Conservation (phyloP, 2,113 vertebrate genomes). For the Antechinus stuartii region DNA sequence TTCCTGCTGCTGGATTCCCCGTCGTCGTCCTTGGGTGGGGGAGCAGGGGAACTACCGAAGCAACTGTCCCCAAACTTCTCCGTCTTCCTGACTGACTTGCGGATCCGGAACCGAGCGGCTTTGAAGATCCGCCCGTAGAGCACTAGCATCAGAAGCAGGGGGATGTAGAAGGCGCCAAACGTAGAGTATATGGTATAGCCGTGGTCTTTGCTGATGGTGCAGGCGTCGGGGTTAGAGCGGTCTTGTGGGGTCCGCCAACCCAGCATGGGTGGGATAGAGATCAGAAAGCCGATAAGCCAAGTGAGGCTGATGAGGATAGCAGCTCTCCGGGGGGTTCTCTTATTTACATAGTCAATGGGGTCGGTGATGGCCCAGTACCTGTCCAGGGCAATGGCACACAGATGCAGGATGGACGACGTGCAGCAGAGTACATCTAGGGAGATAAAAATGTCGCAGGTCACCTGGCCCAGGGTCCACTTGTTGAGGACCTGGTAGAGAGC, state of each 20-base stretch:
- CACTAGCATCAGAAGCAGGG: conserved; percentile 96
- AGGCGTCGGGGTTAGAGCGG: conserved; percentile 94
- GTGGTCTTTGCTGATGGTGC: conserved; percentile 97
- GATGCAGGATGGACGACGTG: conserved; percentile 98
- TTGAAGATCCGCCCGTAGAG: conserved; percentile 96
- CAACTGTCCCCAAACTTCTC: conserved; percentile 87
- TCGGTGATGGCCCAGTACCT: conserved; percentile 99
- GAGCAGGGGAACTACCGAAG: conserved; percentile 84
- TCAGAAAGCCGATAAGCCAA: conserved; percentile 97
- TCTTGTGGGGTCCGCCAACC: conserved; percentile 97
- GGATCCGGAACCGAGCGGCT: conserved; percentile 96
- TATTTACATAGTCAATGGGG: conserved; percentile 98
- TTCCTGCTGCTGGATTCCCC: conserved; percentile 83
- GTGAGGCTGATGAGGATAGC: conserved; percentile 95
- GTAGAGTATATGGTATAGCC: conserved; percentile 99
- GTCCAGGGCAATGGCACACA: conserved; percentile 98
- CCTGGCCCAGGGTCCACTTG: conserved; percentile 98
- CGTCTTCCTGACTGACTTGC: conserved; percentile 93
- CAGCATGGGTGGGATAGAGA: conserved; percentile 98
- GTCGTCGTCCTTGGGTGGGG: conserved; percentile 85
- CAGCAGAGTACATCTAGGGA: conserved; percentile 98
- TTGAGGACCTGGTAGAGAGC: conserved; percentile 97
- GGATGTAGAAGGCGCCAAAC: conserved; percentile 98
- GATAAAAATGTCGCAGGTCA: conserved; percentile 96
- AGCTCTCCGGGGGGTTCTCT: conserved; percentile 94